Percentiles rank a stretch among this genome's conserved stretches.
Conservation (phyloP, 2,888 invertebrate genomes). For the Anthophora plumipes region DNA sequence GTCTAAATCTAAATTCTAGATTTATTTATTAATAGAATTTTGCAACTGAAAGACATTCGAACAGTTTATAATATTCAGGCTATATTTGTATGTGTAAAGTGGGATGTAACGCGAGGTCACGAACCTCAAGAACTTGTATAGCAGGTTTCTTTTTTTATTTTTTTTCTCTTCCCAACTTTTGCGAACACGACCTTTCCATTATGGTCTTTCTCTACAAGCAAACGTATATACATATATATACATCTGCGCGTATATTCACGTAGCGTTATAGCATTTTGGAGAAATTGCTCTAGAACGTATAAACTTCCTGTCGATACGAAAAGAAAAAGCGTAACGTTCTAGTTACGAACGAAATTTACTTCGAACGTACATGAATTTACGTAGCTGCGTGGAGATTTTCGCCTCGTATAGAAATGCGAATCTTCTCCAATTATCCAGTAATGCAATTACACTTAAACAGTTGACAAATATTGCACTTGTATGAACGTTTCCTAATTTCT, state of each 20-base stretch:
- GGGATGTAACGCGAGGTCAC: slow-evolving; percentile 22
- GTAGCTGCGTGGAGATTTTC: background rate
- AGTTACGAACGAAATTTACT: slow-evolving; percentile 9
- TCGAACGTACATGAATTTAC: background rate
- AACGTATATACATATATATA: slow-evolving; percentile 31
- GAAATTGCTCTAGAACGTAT: slow-evolving; percentile 55
- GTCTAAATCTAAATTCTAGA: background rate
- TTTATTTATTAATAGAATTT: no score
- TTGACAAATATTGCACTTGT: no score
- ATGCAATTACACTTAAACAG: background rate
- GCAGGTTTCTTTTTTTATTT: no score
- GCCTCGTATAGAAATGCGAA: background rate
- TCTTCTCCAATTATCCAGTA: background rate
- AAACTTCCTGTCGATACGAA: slow-evolving; percentile 45
- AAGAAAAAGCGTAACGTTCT: slow-evolving; percentile 23
- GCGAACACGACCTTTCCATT: slow-evolving; percentile 65
- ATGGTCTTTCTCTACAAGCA: slow-evolving; percentile 41
- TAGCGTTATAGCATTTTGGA: slow-evolving; percentile 54
- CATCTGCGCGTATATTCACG: slow-evolving; percentile 22
- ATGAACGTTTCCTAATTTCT: background rate
- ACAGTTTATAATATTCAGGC: slow-evolving; percentile 8
- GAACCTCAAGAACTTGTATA: slow-evolving; percentile 35
- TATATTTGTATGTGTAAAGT: slow-evolving; percentile 27
- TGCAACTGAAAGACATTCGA: background rate
- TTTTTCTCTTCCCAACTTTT: slow-evolving; percentile 52